Percentiles rank a stretch among this genome's conserved stretches.
These are phyloP conservation scores for Toxotes jaculatrix DNA, from an alignment of 2,113 vertebrate genomes.

Conservation along the genomic window DNA sequence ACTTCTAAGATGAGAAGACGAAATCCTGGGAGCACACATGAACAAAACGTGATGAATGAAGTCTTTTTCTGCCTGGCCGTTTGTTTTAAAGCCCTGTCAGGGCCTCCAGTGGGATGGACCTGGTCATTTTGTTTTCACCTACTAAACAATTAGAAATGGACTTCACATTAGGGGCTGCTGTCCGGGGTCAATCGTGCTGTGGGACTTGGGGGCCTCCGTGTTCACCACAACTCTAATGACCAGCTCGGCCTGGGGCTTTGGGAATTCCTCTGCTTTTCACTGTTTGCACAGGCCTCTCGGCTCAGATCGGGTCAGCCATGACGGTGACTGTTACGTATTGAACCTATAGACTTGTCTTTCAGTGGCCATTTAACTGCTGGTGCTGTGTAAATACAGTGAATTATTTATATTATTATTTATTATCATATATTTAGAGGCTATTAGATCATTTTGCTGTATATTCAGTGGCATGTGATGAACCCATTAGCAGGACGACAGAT, in stretches of 20 bases:
- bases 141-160: constrained; percentile 71
- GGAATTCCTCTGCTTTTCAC: constrained; percentile 51
- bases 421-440: background rate
- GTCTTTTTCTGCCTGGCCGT: constrained; percentile 40
- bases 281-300: constrained; percentile 35
- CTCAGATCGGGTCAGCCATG: background rate
- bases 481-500: background rate
- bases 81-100: constrained; percentile 30
- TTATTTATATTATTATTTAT: too few relatives aligned
- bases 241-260: constrained; percentile 38
- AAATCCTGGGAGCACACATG: background rate
- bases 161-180: constrained; percentile 72
- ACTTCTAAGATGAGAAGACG: background rate
- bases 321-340: constrained; percentile 5
- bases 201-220: constrained; percentile 46
- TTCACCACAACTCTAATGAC: constrained; percentile 66
- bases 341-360: constrained; percentile 23
- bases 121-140: constrained; percentile 58
- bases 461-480: constrained; percentile 1
- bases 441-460: background rate
- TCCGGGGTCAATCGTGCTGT: constrained; percentile 66
- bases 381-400: constrained; percentile 8
- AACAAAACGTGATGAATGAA: background rate
- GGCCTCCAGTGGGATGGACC: constrained; percentile 40
- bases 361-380: background rate